A percentile compares a stretch with the other conserved stretches of the same genome.
Evolutionary conservation across 1,140 invertebrate genomes (phyloP).

Genomic region (Hestina assimilis): DNA sequence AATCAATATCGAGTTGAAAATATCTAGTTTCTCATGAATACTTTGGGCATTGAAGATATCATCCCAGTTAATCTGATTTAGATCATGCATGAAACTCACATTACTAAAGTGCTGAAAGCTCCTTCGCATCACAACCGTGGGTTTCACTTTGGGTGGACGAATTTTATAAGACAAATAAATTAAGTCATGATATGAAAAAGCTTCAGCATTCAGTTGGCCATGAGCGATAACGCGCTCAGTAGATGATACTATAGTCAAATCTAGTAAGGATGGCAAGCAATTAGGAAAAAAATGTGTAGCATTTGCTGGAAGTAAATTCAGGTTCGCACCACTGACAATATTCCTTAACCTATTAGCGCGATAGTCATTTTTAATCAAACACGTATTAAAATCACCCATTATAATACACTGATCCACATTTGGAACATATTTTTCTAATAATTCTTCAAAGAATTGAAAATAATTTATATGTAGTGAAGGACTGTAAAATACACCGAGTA

Average conservation of each 20-base stretch:
- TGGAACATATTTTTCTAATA: neutral
- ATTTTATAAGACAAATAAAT: conserved; percentile 12
- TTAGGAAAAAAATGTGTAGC: conserved; percentile 16
- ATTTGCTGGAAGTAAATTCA: neutral
- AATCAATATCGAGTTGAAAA: conserved; percentile 1
- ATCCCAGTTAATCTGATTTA: neutral
- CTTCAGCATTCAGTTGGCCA: conserved; percentile 9
- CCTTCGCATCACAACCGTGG: neutral
- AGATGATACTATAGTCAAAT: conserved; percentile 7
- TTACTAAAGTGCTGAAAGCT: neutral
- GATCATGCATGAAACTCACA: neutral
- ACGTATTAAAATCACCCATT: neutral
- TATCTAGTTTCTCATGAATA: neutral
- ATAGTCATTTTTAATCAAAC: neutral
- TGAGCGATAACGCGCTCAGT: conserved; percentile 5
- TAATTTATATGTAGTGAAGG: neutral
- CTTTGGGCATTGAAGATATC: neutral
- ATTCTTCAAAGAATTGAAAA: neutral
- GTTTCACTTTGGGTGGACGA: conserved; percentile 1
- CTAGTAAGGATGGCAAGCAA: conserved; percentile 3
- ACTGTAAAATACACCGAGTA: neutral
- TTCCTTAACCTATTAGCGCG: neutral
- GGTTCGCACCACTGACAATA: neutral
- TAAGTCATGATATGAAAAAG: conserved; percentile 17
- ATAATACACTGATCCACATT: neutral